Evolutionary conservation across 2,113 vertebrate genomes (phyloP).

Genomic region (Dascyllus trimaculatus): DNA sequence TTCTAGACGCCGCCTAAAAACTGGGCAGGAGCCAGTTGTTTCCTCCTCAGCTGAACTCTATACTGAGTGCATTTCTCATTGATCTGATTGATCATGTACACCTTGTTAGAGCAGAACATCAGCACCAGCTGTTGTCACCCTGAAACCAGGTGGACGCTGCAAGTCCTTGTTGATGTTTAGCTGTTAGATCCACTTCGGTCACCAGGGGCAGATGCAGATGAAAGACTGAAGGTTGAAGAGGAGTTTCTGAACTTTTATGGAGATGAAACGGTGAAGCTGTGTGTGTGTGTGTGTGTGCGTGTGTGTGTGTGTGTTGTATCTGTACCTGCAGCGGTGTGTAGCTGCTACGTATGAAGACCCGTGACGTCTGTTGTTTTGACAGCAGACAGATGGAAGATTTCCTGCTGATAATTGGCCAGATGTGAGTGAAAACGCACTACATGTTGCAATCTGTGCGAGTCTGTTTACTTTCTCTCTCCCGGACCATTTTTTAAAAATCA

Average conservation of each 20-base stretch:
- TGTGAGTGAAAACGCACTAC: slow-evolving; percentile 15
- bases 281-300: slow-evolving; percentile 12
- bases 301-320: slow-evolving; percentile 10
- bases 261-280: neutral
- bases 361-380: slow-evolving; percentile 64
- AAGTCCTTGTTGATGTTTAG: neutral
- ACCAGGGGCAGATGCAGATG: neutral
- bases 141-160: slow-evolving; percentile 4
- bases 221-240: slow-evolving; percentile 17
- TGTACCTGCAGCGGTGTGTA: slow-evolving; percentile 3
- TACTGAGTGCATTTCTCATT: slow-evolving; percentile 4
- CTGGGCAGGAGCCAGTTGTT: neutral
- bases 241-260: slow-evolving; percentile 7
- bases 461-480: slow-evolving; percentile 21
- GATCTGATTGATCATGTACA: slow-evolving; percentile 2
- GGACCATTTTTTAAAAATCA: slow-evolving; percentile 23
- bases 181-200: neutral
- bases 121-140: slow-evolving; percentile 11
- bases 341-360: neutral
- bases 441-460: slow-evolving; percentile 12
- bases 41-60: neutral
- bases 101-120: neutral
- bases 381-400: slow-evolving; percentile 62
- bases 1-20: neutral
- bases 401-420: slow-evolving; percentile 58